Percentiles rank a stretch among this genome's conserved stretches.
phyloP scores from a whole-genome alignment of 2,888 invertebrate species.

The Dorcus hopei region DNA sequence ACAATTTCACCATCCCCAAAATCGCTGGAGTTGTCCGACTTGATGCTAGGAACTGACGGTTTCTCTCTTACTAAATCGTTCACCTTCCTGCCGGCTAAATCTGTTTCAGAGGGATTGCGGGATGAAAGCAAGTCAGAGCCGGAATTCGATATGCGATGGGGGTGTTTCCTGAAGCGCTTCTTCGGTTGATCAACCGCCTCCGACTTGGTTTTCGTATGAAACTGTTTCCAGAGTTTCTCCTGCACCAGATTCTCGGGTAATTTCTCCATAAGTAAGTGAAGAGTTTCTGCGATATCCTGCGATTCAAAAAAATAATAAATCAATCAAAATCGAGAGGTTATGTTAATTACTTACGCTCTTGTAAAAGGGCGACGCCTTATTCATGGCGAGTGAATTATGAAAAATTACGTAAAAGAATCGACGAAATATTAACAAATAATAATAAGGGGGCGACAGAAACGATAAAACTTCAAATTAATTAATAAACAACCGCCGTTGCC shows the following conservation, averaged over 20 bases:
- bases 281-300: conserved; percentile 9
- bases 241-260: not conserved
- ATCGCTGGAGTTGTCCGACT: not conserved
- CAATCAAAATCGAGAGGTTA: not conserved
- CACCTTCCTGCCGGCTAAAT: not conserved
- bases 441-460: no score
- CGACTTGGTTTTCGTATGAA: no score
- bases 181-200: not conserved
- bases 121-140: not conserved
- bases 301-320: not conserved
- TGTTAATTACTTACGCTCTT: no score
- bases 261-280: conserved; percentile 7
- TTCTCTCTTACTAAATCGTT: not conserved
- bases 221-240: not conserved
- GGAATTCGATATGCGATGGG: not conserved
- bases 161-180: not conserved
- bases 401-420: no score
- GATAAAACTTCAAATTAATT: no score
- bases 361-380: no score
- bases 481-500: not conserved
- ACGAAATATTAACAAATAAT: no score
- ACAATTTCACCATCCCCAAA: not conserved
- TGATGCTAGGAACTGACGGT: not conserved
- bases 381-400: no score
- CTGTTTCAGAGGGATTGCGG: not conserved